phyloP scores from a whole-genome alignment of 1,140 invertebrate species.

The Neodiprion lecontei region DNA sequence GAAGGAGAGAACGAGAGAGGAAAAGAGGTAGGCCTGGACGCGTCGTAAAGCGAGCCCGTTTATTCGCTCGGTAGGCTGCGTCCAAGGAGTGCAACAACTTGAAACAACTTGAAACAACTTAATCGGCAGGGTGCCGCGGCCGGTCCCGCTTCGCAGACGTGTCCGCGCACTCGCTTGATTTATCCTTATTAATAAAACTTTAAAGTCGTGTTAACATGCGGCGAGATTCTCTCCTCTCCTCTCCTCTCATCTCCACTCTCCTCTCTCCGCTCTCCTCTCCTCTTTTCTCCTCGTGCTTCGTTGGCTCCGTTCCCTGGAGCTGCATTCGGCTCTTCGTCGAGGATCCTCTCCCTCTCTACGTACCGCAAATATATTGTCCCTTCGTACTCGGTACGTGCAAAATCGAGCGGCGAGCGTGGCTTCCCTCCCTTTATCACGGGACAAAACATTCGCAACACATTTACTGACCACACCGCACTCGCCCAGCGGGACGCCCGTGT shows the following conservation, averaged over 20 bases:
- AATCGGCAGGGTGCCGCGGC: constrained; percentile 53
- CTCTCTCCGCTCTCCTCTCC: too few relatives aligned
- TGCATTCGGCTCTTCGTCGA: too few relatives aligned
- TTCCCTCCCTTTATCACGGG: too few relatives aligned
- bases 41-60: neutral
- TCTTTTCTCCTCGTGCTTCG: too few relatives aligned
- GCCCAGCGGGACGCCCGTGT: neutral
- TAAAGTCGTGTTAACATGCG: constrained; percentile 57
- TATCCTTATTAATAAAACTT: constrained; percentile 63
- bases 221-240: neutral
- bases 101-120: constrained; percentile 45
- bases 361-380: too few relatives aligned
- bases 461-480: neutral
- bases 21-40: constrained; percentile 19
- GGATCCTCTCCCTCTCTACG: too few relatives aligned
- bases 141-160: neutral
- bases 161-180: constrained; percentile 42
- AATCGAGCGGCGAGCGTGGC: too few relatives aligned
- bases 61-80: neutral
- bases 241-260: too few relatives aligned
- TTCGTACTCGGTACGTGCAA: too few relatives aligned
- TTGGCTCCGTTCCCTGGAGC: too few relatives aligned
- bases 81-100: neutral
- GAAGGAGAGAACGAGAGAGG: constrained; percentile 26
- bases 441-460: too few relatives aligned